phyloP scores from a whole-genome alignment of 2,888 invertebrate genomes.

The Gandaritis pyraliata region DNA sequence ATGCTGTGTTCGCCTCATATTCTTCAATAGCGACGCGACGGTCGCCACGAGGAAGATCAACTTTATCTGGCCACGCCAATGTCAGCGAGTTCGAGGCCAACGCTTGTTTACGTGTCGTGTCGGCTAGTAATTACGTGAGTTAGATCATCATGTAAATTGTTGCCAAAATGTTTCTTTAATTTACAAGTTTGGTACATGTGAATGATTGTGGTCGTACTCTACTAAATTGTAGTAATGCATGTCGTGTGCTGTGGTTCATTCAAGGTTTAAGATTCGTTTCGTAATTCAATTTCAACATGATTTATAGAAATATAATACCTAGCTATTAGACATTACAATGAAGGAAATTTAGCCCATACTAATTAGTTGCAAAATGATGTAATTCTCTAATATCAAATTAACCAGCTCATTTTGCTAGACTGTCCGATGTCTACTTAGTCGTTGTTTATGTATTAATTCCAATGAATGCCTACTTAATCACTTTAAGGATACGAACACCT shows the following conservation, averaged over 20 bases:
- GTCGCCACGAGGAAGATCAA: conserved; percentile 49
- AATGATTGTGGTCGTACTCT: conserved; percentile 36
- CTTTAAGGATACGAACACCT: conserved; percentile 32
- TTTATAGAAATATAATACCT: conserved; percentile 29
- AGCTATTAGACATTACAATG: conserved; percentile 22
- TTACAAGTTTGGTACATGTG: conserved; percentile 40
- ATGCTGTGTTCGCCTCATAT: not conserved
- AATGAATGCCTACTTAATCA: conserved; percentile 33
- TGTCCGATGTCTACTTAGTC: conserved; percentile 26
- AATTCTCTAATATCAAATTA: conserved; percentile 18
- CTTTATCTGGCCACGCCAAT: conserved; percentile 57
- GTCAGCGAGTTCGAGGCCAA: conserved; percentile 70
- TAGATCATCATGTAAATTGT: conserved; percentile 57
- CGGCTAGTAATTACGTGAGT: conserved; percentile 55
- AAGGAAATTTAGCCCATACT: conserved; percentile 23
- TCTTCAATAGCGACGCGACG: conserved; percentile 31
- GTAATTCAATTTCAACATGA: conserved; percentile 35
- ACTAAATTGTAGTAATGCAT: conserved; percentile 29
- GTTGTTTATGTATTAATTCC: conserved; percentile 31
- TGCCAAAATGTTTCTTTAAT: conserved; percentile 63
- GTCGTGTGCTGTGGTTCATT: conserved; percentile 19
- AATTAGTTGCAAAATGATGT: conserved; percentile 26
- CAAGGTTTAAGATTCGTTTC: conserved; percentile 28
- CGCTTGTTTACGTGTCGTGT: conserved; percentile 66
- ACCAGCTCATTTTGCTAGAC: conserved; percentile 22